Base-by-base conservation (phyloP, 2,888 invertebrate genomes). In the Scaptomyza polygonia region DNA sequence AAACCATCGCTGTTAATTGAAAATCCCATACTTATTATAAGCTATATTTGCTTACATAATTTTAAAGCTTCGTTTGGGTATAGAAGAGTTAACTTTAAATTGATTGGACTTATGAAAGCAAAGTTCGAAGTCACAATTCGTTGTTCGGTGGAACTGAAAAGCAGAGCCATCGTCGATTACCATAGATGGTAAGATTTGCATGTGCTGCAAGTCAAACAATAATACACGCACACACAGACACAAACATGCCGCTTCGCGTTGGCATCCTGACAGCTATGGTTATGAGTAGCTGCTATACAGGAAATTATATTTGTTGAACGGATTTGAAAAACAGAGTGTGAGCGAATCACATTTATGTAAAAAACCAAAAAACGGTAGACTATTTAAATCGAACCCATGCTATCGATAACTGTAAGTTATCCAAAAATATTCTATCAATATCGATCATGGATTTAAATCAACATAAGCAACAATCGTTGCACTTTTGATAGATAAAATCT, bases 151-250 rank as follows among this genome's bases (percentile, higher is more conserved):
- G 21, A 21, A 21, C 3, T 3, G 21, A 11, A 30, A 52, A 43
- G 14, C 21, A 14, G 16, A n/a, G 44, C 39, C n/a, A 51, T 68
- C 58, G 76, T 70, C 70, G 72, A 77, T 72, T 67, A n/a, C n/a
- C n/a, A n/a, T n/a, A 62, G 64, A 67, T 59, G 59, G 59, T 54
- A 57, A 52, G 67, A 67, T 76, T 67, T 67, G 64, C 62, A 55
- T 65, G 44, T 61, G 59, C 25, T 70, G 45, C 51, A 63, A 56
- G 58, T 52, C 61, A 75, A 63, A 64, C 52, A 36, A 40, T 58
- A 66, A 56, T 49, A 53, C 52, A 44, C 39, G 34, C 21, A 40
- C 9, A 45, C 39, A 52, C 32, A 39, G 9, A 0, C 42, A 32
- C 9, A 27, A 44, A 11, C 16, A 36, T 9, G 8, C 12, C 45